Base-by-base conservation (phyloP, 2,888 invertebrate species). In the Orthosia gracilis region DNA sequence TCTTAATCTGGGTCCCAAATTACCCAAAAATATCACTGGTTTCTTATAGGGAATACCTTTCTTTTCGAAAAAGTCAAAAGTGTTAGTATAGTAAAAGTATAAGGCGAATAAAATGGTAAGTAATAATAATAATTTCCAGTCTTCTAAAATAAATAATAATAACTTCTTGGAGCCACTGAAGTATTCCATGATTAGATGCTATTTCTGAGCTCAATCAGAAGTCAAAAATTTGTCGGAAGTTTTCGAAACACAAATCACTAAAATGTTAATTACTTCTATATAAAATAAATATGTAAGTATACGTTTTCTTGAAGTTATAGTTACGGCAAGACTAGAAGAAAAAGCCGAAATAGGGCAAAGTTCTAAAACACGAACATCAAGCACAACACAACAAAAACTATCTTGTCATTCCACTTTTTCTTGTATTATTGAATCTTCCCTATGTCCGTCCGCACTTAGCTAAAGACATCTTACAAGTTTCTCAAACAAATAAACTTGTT, bases 21-120 rank as follows among this genome's bases (percentile, higher is more conserved):
- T 97, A 2, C 97, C 97, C 62, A 97, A 89, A n/a, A 97, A 89
- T 82, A 97, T 92, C 40, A 89, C 91, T 5, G 97, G 97, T 86
- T 96, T 94, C 85, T 91, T 92, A 85, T 86, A 95, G 12, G 93
- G 92, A 45, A 97, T 91, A 13, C 94, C 95, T 88, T 92, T 95
- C 72, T 95, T 94, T 88, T 94, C 92, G 88, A 97, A 97, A 88
- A 92, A 93, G 81, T 94, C 92, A 85, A 95, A 96, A 15, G 94
- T 95, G 57, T 90, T 94, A 12, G 96, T 97, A 76, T 94, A 95
- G 85, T 95, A 92, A 83, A 93, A 94, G 87, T 96, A 96, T 31
- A 95, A 76, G 3, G 82, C 83, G 79, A 94, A 93, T 76, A 95
- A 61, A 55, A 90, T 75, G 21, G 93, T 93, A 7, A 96, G 82